Percentiles rank a stretch among this genome's conserved stretches.
Conservation (phyloP, 2,797 vertebrate genomes). For the Acipenser ruthenus region DNA sequence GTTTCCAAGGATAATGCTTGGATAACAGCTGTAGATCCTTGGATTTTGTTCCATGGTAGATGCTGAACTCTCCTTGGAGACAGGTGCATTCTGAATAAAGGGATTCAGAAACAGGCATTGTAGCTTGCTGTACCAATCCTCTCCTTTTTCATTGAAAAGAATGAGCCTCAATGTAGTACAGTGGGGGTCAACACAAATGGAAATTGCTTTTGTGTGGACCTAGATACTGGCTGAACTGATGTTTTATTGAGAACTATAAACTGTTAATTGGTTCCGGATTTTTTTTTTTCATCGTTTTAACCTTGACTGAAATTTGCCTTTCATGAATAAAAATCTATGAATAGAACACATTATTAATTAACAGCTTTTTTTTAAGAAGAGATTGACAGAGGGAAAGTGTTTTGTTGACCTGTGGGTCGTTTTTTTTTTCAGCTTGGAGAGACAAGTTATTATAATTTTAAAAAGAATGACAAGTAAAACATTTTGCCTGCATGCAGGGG, state of each 20-base stretch:
- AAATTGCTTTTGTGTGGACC: neutral
- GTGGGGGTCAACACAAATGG: neutral
- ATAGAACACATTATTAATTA: neutral
- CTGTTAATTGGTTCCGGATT: neutral
- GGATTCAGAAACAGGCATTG: neutral
- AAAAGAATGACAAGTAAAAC: neutral
- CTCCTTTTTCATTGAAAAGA: neutral
- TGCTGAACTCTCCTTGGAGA: slow-evolving; percentile 18
- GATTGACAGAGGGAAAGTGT: neutral
- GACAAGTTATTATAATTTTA: too few relatives aligned
- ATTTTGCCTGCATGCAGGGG: neutral
- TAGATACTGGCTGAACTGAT: neutral
- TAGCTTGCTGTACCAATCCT: slow-evolving; percentile 19
- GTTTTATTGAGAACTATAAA: slow-evolving; percentile 1
- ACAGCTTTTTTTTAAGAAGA: neutral
- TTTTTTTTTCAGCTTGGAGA: too few relatives aligned
- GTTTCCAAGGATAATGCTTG: slow-evolving; percentile 16
- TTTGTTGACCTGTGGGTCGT: neutral
- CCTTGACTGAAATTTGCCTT: neutral
- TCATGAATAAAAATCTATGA: neutral
- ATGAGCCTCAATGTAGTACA: neutral
- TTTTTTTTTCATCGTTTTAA: neutral
- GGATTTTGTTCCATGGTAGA: slow-evolving; percentile 21
- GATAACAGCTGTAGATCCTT: slow-evolving; percentile 19
- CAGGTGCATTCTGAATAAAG: slow-evolving; percentile 18